phyloP scores from a whole-genome alignment of 1,140 invertebrate genomes.

The Carposina sasakii region DNA sequence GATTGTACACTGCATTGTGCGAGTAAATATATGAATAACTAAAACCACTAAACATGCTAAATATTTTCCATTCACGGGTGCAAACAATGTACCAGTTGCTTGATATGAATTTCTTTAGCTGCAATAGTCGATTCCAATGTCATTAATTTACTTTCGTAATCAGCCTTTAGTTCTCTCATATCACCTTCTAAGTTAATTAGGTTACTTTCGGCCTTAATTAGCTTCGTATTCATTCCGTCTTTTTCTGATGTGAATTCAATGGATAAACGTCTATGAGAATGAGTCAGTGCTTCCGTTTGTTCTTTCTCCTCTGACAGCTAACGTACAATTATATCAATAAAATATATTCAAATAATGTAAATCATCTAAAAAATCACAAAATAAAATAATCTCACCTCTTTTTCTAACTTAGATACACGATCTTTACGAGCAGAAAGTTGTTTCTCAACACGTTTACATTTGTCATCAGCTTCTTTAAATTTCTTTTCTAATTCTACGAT shows the following conservation, averaged over 20 bases:
- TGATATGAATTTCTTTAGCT: slow-evolving; percentile 74
- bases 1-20: too few relatives aligned
- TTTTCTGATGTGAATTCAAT: slow-evolving; percentile 62
- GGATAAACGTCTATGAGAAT: slow-evolving; percentile 57
- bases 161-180: slow-evolving; percentile 68
- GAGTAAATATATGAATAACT: too few relatives aligned
- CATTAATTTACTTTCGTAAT: slow-evolving; percentile 74
- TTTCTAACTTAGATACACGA: slow-evolving; percentile 75
- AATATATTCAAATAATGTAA: background rate
- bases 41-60: too few relatives aligned
- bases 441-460: slow-evolving; percentile 75
- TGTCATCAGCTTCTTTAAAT: slow-evolving; percentile 76
- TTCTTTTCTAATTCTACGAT: slow-evolving; percentile 74
- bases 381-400: too few relatives aligned
- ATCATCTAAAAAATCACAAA: too few relatives aligned
- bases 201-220: slow-evolving; percentile 73
- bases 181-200: slow-evolving; percentile 75
- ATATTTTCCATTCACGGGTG: too few relatives aligned
- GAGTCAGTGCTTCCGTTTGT: slow-evolving; percentile 50
- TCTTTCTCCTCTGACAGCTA: slow-evolving; percentile 76
- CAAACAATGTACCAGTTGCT: slow-evolving; percentile 77
- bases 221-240: slow-evolving; percentile 62
- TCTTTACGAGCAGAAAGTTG: slow-evolving; percentile 73
- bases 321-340: slow-evolving; percentile 5
- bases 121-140: slow-evolving; percentile 73